A percentile compares a stretch with the other conserved stretches of the same genome.
These are phyloP conservation scores for Peromyscus californicus DNA, from an alignment of 2,113 vertebrate species.

Conservation along the genomic window DNA sequence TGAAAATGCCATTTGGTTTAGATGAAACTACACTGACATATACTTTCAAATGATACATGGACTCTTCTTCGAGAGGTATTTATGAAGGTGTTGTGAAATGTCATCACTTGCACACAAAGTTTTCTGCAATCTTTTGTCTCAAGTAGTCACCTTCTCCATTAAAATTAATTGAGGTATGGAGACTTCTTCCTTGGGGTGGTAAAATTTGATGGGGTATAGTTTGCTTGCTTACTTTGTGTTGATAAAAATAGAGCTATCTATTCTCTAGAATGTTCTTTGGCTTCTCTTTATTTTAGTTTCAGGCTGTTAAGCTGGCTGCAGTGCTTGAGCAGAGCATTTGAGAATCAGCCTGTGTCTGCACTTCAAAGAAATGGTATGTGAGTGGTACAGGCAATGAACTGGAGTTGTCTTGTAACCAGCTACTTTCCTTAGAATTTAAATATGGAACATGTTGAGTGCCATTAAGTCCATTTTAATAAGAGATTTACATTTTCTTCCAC, in stretches of 20 bases:
- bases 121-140: background rate
- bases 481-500: background rate
- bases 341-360: background rate
- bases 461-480: constrained; percentile 4
- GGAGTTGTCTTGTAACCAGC: background rate
- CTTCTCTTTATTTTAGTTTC: constrained; percentile 57
- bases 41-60: constrained; percentile 67
- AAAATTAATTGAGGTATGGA: constrained; percentile 51
- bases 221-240: constrained; percentile 9
- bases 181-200: background rate
- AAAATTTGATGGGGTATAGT: background rate
- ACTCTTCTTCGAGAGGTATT: constrained; percentile 62
- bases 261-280: background rate
- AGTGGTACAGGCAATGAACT: background rate
- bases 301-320: background rate
- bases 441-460: background rate
- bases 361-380: background rate
- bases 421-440: background rate
- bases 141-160: constrained; percentile 19
- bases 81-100: constrained; percentile 70
- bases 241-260: background rate
- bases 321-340: background rate
- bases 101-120: constrained; percentile 59
- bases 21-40: constrained; percentile 64
- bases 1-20: constrained; percentile 75